phyloP scores from a whole-genome alignment of 2,113 vertebrate species.

The Nesospiza acunhae region DNA sequence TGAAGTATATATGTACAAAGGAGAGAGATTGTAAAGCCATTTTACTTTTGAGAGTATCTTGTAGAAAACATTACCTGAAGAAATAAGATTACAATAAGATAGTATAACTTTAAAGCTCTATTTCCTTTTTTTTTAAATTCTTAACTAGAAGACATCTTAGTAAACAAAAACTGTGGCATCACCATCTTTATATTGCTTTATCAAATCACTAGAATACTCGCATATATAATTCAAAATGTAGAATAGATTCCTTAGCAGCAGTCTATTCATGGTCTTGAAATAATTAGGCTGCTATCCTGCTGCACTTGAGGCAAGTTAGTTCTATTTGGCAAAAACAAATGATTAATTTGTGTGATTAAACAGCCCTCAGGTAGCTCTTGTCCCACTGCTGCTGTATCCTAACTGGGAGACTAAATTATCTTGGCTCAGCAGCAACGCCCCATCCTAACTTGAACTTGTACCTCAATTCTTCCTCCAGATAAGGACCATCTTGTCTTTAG shows the following conservation, averaged over 20 bases:
- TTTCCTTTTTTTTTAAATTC: rapidly evolving
- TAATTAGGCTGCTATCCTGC: background rate
- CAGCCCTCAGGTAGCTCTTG: background rate
- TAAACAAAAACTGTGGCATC: background rate
- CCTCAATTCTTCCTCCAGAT: background rate
- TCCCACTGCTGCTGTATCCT: background rate
- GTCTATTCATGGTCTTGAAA: background rate
- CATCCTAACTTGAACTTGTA: background rate
- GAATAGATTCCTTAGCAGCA: background rate
- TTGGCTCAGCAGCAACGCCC: background rate
- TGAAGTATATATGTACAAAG: background rate
- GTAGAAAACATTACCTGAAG: background rate
- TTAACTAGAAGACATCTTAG: background rate
- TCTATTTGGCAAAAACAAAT: background rate
- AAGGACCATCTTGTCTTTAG: background rate
- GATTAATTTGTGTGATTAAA: background rate
- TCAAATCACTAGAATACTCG: background rate
- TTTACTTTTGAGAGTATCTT: background rate
- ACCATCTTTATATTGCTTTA: background rate
- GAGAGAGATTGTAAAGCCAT: background rate
- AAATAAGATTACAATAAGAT: background rate
- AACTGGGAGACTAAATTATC: background rate
- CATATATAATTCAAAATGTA: background rate
- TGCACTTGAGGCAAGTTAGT: background rate
- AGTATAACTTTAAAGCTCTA: background rate